Percentiles rank a stretch among this genome's conserved stretches.
Conservation (phyloP, 2,113 vertebrate species). For the Bubo scandiacus region DNA sequence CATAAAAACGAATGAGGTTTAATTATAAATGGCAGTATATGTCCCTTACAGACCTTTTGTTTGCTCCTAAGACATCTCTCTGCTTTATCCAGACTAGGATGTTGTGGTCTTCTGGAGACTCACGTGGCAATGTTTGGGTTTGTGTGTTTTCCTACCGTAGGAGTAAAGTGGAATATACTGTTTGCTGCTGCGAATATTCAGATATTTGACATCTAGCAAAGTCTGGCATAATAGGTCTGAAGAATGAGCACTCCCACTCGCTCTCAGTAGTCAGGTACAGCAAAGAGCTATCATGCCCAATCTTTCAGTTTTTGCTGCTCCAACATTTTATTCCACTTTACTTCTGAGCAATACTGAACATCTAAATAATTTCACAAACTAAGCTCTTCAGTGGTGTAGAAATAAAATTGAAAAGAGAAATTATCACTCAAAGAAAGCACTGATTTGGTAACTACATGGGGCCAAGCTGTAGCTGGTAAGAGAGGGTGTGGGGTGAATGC, state of each 20-base stretch:
- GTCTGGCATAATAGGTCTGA: background rate
- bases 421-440: background rate
- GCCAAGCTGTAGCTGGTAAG: background rate
- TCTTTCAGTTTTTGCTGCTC: background rate
- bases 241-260: accelerated
- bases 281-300: background rate
- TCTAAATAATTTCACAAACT: background rate
- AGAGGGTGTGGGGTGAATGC: background rate
- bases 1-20: background rate
- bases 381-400: background rate
- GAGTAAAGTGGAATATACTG: background rate
- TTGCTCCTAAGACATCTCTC: background rate
- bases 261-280: background rate
- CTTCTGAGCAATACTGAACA: background rate
- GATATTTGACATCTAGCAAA: background rate
- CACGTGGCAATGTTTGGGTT: background rate
- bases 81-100: background rate
- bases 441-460: background rate
- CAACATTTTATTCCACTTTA: background rate
- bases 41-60: background rate
- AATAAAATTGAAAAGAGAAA: background rate
- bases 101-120: background rate
- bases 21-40: background rate
- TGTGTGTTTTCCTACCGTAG: background rate
- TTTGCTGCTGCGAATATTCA: background rate